A percentile compares a stretch with the other conserved stretches of the same genome.
phyloP scores from a whole-genome alignment of 2,797 vertebrate genomes.

The Peromyscus eremicus region DNA sequence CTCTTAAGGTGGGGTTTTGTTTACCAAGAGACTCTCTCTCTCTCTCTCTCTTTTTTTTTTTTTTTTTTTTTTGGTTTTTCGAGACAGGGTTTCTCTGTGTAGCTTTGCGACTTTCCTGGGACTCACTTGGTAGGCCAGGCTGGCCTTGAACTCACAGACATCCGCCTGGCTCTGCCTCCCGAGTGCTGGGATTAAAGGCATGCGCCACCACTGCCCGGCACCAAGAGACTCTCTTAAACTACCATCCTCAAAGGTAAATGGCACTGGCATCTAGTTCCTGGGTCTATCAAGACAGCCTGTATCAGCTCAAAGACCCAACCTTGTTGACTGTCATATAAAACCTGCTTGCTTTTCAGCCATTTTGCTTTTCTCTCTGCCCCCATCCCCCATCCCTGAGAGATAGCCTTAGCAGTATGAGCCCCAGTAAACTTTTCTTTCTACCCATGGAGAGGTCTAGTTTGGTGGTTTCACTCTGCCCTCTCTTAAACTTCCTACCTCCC shows the following conservation, averaged over 20 bases:
- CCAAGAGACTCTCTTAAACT: background rate
- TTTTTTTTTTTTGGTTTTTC: too few relatives aligned
- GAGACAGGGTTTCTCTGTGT: too few relatives aligned
- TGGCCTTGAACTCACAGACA: too few relatives aligned
- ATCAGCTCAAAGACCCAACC: background rate
- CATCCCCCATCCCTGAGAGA: too few relatives aligned
- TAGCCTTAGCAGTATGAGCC: background rate
- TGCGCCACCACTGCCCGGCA: too few relatives aligned
- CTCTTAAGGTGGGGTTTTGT: background rate
- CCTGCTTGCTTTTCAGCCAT: background rate
- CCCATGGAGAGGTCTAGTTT: background rate
- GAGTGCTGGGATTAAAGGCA: too few relatives aligned
- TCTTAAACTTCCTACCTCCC: background rate
- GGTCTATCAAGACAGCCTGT: background rate
- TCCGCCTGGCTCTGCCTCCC: too few relatives aligned
- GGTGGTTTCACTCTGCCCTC: background rate
- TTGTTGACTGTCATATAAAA: background rate
- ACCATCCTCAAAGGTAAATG: background rate
- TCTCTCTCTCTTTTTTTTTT: too few relatives aligned
- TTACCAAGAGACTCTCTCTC: background rate
- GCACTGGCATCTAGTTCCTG: background rate
- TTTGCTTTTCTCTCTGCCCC: background rate
- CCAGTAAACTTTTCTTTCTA: too few relatives aligned
- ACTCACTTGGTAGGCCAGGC: too few relatives aligned
- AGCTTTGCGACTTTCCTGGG: too few relatives aligned